Evolutionary conservation across 2,888 invertebrate species (phyloP), one percentile per base, ranked within the genome.

Genomic region (Diadegma fenestrale): DNA sequence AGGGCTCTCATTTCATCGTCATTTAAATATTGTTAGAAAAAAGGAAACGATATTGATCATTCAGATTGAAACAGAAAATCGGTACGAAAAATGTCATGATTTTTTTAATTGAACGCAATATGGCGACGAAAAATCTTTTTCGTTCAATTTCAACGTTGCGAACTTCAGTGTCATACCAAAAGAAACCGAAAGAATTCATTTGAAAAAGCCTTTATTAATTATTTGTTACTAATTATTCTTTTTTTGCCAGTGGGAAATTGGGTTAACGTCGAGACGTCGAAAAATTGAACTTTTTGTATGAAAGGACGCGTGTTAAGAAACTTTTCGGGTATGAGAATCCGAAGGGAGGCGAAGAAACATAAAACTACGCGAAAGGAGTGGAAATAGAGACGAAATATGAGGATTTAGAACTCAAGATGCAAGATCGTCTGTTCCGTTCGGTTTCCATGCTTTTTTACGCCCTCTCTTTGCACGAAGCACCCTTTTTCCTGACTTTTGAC

Each of bases 321-420:
- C n/a, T 37, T 37, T 33, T 22, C n/a, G 66, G 10, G 64, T 41
- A 43, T 19, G 14, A 10, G 26, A 48, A 43, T 58, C 33, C 22
- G 33, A 6, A 12, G 72, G 26, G 61, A 63, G 58, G 48, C 1
- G 77, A 77, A 73, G 69, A 61, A n/a, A 68, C 51, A 79, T 51
- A 33, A 61, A 73, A 54, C 17, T 37, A 12, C 61, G 22, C 51
- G 61, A 19, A 75, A n/a, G 30, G 17, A 80, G 75, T 79, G 83
- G 66, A 83, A 83, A 80, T 76, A 79, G 79, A 85, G 66, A 85
- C 76, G 69, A 71, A 71, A 63, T 75, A 83, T 8, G 68, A 48
- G 48, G 48, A 41, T 22, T 54, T 26, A 54, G 37, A 48, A 48
- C 68, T 69, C 61, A 26, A 63, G 43, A 73, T 66, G 37, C 69